Conservation (phyloP, 2,113 vertebrate species). For the Aphyosemion australe region DNA sequence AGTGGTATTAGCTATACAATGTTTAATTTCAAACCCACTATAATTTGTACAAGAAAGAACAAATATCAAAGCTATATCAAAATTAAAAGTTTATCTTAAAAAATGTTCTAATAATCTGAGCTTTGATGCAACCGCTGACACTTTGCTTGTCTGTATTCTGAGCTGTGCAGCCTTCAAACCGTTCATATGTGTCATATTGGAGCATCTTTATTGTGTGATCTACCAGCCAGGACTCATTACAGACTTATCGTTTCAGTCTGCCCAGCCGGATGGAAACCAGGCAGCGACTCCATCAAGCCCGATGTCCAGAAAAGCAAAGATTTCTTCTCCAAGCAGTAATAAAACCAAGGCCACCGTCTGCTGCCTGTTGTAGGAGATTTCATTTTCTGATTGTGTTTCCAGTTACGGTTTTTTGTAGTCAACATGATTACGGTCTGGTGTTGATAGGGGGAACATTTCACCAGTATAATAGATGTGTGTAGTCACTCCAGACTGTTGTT, state of each 20-base stretch:
- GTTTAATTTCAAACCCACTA: no score
- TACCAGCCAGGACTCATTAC: constrained; percentile 39
- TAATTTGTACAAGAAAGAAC: no score
- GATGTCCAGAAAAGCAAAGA: constrained; percentile 95
- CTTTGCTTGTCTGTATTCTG: not conserved
- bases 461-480: no score
- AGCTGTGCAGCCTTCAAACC: not conserved
- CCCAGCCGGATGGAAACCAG: constrained; percentile 98
- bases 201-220: constrained; percentile 18
- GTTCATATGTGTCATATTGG: not conserved
- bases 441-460: no score
- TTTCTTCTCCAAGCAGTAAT: constrained; percentile 93
- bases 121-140: no score
- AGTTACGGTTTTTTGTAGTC: no score
- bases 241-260: constrained; percentile 87
- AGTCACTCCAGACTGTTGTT: no score
- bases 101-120: no score
- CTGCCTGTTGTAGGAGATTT: constrained; percentile 59
- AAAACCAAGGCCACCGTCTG: constrained; percentile 55
- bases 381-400: constrained; percentile 20
- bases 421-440: no score
- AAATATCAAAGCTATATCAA: no score
- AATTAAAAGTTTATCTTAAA: no score
- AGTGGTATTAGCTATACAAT: no score
- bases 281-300: constrained; percentile 97